A percentile compares a stretch with the other conserved stretches of the same genome.
Conservation (phyloP, 1,140 invertebrate genomes). For the Drosophila seguyi region DNA sequence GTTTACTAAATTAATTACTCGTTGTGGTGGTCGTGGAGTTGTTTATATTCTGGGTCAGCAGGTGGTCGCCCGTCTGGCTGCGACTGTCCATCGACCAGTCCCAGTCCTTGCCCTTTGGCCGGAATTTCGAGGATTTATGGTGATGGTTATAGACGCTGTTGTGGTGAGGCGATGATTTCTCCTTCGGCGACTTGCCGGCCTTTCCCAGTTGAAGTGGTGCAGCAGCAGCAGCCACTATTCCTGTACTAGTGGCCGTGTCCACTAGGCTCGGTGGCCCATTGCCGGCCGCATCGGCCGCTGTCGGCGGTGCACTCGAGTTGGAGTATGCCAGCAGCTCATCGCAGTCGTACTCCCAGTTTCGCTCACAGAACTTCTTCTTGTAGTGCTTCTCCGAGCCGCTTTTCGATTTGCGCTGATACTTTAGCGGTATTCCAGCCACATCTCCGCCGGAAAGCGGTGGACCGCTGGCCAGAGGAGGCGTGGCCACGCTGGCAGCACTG, state of each 20-base stretch:
- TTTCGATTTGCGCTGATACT: constrained; percentile 89
- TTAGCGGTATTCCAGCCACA: constrained; percentile 85
- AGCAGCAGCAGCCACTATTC: background rate
- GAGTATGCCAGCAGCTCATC: constrained; percentile 83
- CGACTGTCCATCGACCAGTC: constrained; percentile 87
- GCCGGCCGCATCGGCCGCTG: constrained; percentile 73
- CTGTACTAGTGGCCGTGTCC: background rate
- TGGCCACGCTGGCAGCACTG: constrained; percentile 85
- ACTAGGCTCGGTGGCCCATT: constrained; percentile 44
- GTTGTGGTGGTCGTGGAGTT: constrained; percentile 59
- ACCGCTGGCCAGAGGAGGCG: constrained; percentile 84
- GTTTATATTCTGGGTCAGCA: constrained; percentile 39
- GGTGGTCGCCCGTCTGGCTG: constrained; percentile 68
- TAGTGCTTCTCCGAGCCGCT: constrained; percentile 88
- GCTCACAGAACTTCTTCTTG: constrained; percentile 91
- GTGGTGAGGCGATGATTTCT: constrained; percentile 67
- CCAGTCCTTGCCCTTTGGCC: constrained; percentile 91
- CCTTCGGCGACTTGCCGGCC: constrained; percentile 77
- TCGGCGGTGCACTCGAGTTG: constrained; percentile 68
- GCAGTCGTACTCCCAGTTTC: constrained; percentile 87
- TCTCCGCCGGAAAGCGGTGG: constrained; percentile 35
- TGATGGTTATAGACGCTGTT: constrained; percentile 37
- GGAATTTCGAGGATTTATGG: constrained; percentile 87
- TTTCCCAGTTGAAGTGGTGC: constrained; percentile 28
- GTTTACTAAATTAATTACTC: constrained; percentile 76